Base-by-base conservation (phyloP, 2,888 invertebrate genomes). In the Folsomia manolachei region DNA sequence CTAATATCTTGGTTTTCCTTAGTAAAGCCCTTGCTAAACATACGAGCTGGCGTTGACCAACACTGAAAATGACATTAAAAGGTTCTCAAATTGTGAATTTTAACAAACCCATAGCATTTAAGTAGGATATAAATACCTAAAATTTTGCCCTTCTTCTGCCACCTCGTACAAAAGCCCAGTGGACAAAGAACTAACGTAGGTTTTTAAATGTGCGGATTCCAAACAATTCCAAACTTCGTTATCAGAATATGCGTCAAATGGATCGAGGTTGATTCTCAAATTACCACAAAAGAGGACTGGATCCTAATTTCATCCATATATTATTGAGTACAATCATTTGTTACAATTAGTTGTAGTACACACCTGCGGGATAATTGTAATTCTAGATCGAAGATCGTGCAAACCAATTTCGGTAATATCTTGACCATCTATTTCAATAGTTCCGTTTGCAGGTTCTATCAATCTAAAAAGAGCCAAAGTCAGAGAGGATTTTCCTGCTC, bases 261-360 rank as follows among this genome's bases (percentile, higher is more conserved):
- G 97, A 86, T 97, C 97, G 75, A 97, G 87, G 86, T 97, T 97
- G 85, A 93, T 88, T 68, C 97, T 88, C 80, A 97, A 86, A 9
- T 91, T 90, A 63, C 97, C 97, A 21, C 95, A 95, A 86, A 97
- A 97, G 73, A 97, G 87, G 62, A 97, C 94, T 0, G 97, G 97
- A 86, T 97, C 97, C 87, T 97, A 19, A 18, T n/a, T n/a, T n/a
- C n/a, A n/a, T n/a, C n/a, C n/a, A n/a, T n/a, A n/a, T n/a, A n/a
- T n/a, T n/a, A n/a, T n/a, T n/a, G n/a, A n/a, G n/a, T n/a, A n/a
- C n/a, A n/a, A 51, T 11, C 51, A 51, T 18, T 11, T 9, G 51
- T 18, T 11, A 51, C 51, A 51, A 11, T 51, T 51, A 51, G 18
- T 11, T 51, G 51, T 51, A 18, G n/a, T n/a, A n/a, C n/a, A 51